Evolutionary conservation across 2,113 vertebrate species (phyloP), one percentile per base, ranked within the genome.

Genomic region (Lasiurus cinereus): DNA sequence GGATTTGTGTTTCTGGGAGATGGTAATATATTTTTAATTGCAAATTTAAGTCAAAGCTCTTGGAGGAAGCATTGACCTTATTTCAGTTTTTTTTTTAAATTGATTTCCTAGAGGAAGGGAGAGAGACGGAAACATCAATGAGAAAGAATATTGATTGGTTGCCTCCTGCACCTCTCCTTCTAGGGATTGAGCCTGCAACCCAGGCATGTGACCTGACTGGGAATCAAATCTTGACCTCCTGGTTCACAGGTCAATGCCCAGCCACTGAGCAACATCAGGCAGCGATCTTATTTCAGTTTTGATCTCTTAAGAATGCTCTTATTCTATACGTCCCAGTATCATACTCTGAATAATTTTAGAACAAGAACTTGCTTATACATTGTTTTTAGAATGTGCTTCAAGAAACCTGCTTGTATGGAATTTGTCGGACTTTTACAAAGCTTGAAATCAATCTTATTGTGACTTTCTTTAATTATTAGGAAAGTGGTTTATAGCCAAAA

Each of bases 361-460:
- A 24, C 4, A 83, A 21, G 83, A 39, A 54, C 39, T 72, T 86
- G n/a, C 54, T 82, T 84, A 72, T 4, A 24, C 10, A 39, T 59
- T 77, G 67, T 29, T 80, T 96, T 78, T 24, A 93, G 59, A 72
- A 74, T 92, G 59, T 80, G 39, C 66, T 70, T 88, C 64, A 78
- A 78, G 33, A 93, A 91, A 21, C 29, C 69, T 76, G 21, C 56
- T 66, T 88, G 31, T 62, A 22, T 92, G 21, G 14, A 77, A 70
- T 83, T 88, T 79, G 36, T 85, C 33, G 74, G 70, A 56, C n/a
- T 48, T 94, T 87, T 67, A 86, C 21, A 46, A 64, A 72, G 33
- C 86, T 29, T 82, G 88, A 95, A 96, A 87, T 89, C 31, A 88
- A 52, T 94, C 83, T 85, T 85, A 69, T 11, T 16, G 9, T 89